Conservation (phyloP, 2,888 invertebrate genomes). For the Serrognathus titanus region DNA sequence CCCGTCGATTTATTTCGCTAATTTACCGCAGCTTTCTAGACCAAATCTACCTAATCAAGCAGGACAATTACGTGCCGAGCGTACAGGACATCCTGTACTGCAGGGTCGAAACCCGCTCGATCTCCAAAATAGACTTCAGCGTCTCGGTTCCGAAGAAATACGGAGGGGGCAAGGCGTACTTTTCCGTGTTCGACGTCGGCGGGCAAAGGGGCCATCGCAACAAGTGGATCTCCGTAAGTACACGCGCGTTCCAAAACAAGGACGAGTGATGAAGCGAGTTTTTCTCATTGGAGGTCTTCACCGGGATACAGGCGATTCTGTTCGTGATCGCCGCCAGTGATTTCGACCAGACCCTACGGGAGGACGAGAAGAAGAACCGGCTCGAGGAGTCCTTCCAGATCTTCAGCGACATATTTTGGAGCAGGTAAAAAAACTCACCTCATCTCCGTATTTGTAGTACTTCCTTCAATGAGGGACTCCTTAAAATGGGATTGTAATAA, state of each 20-base stretch:
- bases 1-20: background rate
- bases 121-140: constrained; percentile 72
- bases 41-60: constrained; percentile 62
- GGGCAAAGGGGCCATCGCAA: constrained; percentile 78
- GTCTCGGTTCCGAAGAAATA: constrained; percentile 67
- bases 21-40: constrained; percentile 65
- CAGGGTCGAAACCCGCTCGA: constrained; percentile 69
- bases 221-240: constrained; percentile 72
- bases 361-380: constrained; percentile 67
- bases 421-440: constrained; percentile 52
- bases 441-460: no score
- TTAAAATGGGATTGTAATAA: no score
- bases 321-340: constrained; percentile 78
- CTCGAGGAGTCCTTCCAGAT: constrained; percentile 67
- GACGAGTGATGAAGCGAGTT: no score
- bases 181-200: constrained; percentile 83
- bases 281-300: constrained; percentile 67
- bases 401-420: constrained; percentile 76
- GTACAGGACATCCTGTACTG: constrained; percentile 76
- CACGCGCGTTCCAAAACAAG: no score
- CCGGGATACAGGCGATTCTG: constrained; percentile 76
- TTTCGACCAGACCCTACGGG: constrained; percentile 72
- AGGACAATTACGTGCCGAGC: constrained; percentile 64
- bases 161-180: constrained; percentile 68
- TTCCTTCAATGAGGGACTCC: no score